These are phyloP conservation scores for Mormyrus hasselquistii DNA, from an alignment of 2,797 vertebrate genomes.

Conservation along the genomic window DNA sequence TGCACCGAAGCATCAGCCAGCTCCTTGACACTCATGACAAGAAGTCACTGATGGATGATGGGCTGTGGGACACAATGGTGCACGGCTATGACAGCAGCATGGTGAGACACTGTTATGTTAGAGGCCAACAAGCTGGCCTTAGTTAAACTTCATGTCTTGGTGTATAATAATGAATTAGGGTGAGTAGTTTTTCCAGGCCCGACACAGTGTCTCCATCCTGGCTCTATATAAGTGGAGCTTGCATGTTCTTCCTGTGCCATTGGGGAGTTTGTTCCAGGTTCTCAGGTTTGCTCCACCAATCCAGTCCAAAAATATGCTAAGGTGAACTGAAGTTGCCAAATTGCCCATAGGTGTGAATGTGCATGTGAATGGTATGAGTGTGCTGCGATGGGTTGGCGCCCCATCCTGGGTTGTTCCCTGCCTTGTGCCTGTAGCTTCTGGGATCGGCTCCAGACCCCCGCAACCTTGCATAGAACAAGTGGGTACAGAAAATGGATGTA, in stretches of 20 bases:
- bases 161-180: background rate
- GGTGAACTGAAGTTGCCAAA: background rate
- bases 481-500: background rate
- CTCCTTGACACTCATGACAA: slow-evolving; percentile 66
- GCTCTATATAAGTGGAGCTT: background rate
- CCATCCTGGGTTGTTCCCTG: background rate
- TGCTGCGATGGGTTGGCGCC: background rate
- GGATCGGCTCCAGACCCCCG: background rate
- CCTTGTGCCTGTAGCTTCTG: background rate
- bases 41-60: slow-evolving; percentile 63
- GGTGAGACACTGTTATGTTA: slow-evolving; percentile 63
- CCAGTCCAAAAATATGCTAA: background rate
- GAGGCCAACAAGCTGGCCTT: background rate
- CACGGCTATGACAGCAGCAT: slow-evolving; percentile 75
- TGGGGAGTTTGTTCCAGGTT: background rate
- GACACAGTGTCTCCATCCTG: background rate
- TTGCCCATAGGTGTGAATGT: background rate
- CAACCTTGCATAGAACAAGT: background rate
- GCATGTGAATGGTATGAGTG: background rate
- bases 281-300: background rate
- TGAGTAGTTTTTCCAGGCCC: background rate
- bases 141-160: background rate
- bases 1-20: slow-evolving; percentile 86
- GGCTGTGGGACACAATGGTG: slow-evolving; percentile 75
- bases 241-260: background rate